Evolutionary conservation across 1,140 invertebrate genomes (phyloP).

Genomic region (Zeugodacus cucurbitae): DNA sequence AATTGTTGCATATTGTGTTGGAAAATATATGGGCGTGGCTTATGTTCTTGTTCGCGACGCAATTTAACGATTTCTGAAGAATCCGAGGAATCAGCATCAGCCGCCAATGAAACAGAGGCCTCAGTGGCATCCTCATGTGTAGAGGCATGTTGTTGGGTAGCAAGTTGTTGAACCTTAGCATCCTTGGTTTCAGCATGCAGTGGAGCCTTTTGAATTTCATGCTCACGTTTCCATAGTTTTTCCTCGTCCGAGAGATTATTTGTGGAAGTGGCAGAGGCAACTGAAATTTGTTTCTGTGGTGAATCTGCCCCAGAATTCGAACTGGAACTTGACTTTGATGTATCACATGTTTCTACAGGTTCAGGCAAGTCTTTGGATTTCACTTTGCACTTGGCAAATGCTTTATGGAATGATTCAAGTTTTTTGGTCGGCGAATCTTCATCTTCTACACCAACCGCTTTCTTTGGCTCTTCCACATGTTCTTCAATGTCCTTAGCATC

Average conservation of each 20-base stretch:
- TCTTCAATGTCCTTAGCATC: constrained; percentile 35
- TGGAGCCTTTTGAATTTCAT: constrained; percentile 51
- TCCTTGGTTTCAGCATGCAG: constrained; percentile 53
- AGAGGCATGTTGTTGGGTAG: background rate
- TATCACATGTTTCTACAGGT: background rate
- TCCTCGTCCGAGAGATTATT: constrained; percentile 66
- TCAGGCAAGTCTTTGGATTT: constrained; percentile 42
- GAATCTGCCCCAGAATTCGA: constrained; percentile 47
- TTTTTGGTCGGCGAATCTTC: constrained; percentile 50
- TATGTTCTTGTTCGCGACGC: constrained; percentile 71
- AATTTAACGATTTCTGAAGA: constrained; percentile 66
- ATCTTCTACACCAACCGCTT: background rate
- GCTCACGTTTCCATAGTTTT: constrained; percentile 63
- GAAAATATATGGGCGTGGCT: constrained; percentile 69
- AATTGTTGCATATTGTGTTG: constrained; percentile 72
- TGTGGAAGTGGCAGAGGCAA: constrained; percentile 47
- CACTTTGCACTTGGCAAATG: constrained; percentile 60
- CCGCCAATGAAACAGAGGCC: constrained; percentile 44
- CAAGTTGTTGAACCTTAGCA: background rate
- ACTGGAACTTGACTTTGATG: constrained; percentile 45
- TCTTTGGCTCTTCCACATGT: background rate
- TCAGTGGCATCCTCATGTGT: constrained; percentile 46
- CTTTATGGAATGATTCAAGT: constrained; percentile 62
- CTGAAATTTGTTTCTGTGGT: constrained; percentile 44
- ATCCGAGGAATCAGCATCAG: constrained; percentile 53